These are phyloP conservation scores for Metopolophium dirhodum DNA, from an alignment of 1,140 invertebrate genomes.

Conservation along the genomic window DNA sequence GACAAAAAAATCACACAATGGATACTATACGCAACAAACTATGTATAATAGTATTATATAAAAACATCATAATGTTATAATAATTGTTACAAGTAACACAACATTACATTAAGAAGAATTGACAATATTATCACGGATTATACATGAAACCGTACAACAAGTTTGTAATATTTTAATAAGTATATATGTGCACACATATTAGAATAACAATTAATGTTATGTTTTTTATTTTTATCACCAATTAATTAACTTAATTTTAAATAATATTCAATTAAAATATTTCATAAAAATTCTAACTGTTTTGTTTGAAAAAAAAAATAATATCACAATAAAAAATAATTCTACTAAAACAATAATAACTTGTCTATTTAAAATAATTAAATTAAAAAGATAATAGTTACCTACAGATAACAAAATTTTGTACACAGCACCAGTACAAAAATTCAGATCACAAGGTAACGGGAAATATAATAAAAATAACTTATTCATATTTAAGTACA, in stretches of 20 bases:
- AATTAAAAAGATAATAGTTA: slow-evolving; percentile 36
- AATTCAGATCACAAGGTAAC: slow-evolving; percentile 50
- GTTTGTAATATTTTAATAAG: neutral
- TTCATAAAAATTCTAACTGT: slow-evolving; percentile 2
- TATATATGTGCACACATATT: neutral
- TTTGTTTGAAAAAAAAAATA: slow-evolving; percentile 52
- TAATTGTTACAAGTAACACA: neutral
- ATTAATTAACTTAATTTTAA: slow-evolving; percentile 23
- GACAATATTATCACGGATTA: neutral
- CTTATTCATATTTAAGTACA: slow-evolving; percentile 37
- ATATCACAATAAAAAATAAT: slow-evolving; percentile 54
- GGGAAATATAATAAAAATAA: slow-evolving; percentile 31
- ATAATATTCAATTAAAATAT: slow-evolving; percentile 35
- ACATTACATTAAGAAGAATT: neutral
- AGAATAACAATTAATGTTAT: slow-evolving; percentile 31
- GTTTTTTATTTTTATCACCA: slow-evolving; percentile 13
- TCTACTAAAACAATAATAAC: slow-evolving; percentile 46
- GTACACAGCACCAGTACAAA: slow-evolving; percentile 20
- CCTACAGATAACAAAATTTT: slow-evolving; percentile 34
- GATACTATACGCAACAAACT: neutral
- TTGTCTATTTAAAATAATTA: slow-evolving; percentile 52
- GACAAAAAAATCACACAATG: neutral
- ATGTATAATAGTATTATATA: neutral
- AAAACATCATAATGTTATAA: neutral
- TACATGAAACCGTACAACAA: neutral